These are phyloP conservation scores for Polyommatus iphigenia DNA, from an alignment of 2,888 invertebrate genomes.

Conservation along the genomic window DNA sequence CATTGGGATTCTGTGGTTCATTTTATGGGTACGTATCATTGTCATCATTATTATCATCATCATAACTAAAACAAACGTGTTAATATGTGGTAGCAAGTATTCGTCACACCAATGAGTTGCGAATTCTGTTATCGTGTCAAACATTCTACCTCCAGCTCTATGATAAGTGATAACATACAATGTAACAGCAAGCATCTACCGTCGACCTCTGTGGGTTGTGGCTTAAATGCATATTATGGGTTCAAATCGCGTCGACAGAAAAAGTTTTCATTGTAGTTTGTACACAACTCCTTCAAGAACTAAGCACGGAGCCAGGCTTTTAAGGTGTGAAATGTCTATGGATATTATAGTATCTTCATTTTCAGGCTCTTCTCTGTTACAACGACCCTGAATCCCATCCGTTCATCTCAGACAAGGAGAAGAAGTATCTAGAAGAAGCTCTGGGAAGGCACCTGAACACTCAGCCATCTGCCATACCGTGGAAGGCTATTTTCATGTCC, in stretches of 20 bases:
- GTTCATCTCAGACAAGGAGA: slow-evolving; percentile 86
- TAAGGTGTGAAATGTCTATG: neutral
- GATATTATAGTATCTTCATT: slow-evolving; percentile 22
- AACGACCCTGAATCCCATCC: slow-evolving; percentile 87
- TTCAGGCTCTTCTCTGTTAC: slow-evolving; percentile 81
- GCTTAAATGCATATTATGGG: no score
- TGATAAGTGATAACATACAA: no score
- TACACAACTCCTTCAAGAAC: no score
- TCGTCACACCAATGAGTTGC: no score
- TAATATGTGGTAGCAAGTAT: neutral
- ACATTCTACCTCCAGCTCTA: no score
- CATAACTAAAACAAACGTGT: neutral
- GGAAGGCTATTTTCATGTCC: slow-evolving; percentile 85
- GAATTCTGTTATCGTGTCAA: no score
- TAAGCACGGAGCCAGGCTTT: neutral
- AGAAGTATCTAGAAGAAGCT: slow-evolving; percentile 83
- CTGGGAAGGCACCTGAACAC: slow-evolving; percentile 79
- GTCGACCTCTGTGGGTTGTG: no score
- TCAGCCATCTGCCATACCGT: slow-evolving; percentile 83
- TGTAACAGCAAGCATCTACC: no score
- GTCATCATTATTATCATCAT: neutral
- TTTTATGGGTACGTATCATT: slow-evolving; percentile 79
- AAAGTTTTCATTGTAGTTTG: neutral
- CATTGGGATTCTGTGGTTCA: slow-evolving; percentile 86
- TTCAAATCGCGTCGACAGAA: no score